Base-by-base conservation (phyloP, 2,797 vertebrate genomes). In the Mionectes olivaceus region DNA sequence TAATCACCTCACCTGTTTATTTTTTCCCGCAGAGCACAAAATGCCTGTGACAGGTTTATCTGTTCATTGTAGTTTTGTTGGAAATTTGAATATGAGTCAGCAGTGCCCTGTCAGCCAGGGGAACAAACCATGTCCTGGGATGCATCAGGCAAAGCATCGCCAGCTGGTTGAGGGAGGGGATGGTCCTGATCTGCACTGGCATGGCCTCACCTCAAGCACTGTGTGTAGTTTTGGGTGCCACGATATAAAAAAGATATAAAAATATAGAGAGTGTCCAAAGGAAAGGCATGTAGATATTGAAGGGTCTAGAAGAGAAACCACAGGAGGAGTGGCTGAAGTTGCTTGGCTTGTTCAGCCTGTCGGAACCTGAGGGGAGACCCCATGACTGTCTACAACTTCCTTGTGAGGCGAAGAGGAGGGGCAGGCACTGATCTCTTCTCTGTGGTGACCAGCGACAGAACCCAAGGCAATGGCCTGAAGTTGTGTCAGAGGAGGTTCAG, bases 191-290 rank as follows among this genome's bases (percentile, higher is more conserved):
- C n/a, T 33, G 50, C 1, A 0, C 17, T 71, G 44, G 5, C 8
- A 3, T 0, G 0, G 39, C 28, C 33, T 59, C 52, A 27, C 8
- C 30, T 71, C 0, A 0, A 59, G 10, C 8, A 6, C 10, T 28
- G 30, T 46, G 44, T 32, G 5, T 30, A 59, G 30, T 2, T 52
- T 2, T 24, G 39, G 15, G 30, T 24, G 18, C 5, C 14, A 53
- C 7, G 19, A 7, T 1, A 46, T 2, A 17, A 33, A 43, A 64
- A 52, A 35, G 18, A 3, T 1, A 59, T 39, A 19, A 19, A 39
- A 19, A 12, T 70, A 2, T 10, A 5, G 12, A 33, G 3, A 70
- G 6, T 11, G 2, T 46, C 33, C 18, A 46, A 71, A 77, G 13
- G 21, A 77, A 33, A 8, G 10, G 16, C 25, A 27, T 8, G 15